Conservation (phyloP, 2,888 invertebrate genomes). For the Bruchidius siliquastri region DNA sequence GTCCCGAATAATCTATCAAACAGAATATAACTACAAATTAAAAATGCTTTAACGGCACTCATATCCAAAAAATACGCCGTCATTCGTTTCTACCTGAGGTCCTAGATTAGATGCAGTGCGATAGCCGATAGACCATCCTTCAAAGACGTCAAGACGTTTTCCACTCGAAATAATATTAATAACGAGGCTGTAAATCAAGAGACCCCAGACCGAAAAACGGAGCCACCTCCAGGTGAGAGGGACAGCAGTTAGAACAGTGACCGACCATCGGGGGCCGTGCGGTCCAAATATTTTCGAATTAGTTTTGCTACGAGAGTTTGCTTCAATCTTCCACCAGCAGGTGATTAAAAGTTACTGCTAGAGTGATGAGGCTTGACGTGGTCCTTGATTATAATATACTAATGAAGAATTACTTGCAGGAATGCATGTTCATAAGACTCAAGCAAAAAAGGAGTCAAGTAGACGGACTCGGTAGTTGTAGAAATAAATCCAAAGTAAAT, state of each 20-base stretch:
- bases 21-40: not conserved
- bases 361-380: no score
- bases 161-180: slow-evolving; percentile 19
- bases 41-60: not conserved
- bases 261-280: not conserved
- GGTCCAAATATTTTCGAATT: no score
- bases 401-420: no score
- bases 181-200: slow-evolving; percentile 11
- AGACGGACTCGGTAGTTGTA: no score
- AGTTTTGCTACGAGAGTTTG: no score
- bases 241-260: not conserved
- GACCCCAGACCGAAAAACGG: slow-evolving; percentile 4
- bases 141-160: slow-evolving; percentile 17
- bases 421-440: no score
- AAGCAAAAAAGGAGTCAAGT: no score
- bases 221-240: slow-evolving; percentile 14
- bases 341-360: no score
- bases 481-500: no score
- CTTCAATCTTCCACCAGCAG: no score
- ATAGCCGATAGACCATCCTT: slow-evolving; percentile 18
- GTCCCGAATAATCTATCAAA: not conserved
- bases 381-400: no score
- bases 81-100: slow-evolving; percentile 18
- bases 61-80: slow-evolving; percentile 10
- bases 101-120: slow-evolving; percentile 12